These are phyloP conservation scores for Entomyzon cyanotis DNA, from an alignment of 2,113 vertebrate species.

Conservation along the genomic window DNA sequence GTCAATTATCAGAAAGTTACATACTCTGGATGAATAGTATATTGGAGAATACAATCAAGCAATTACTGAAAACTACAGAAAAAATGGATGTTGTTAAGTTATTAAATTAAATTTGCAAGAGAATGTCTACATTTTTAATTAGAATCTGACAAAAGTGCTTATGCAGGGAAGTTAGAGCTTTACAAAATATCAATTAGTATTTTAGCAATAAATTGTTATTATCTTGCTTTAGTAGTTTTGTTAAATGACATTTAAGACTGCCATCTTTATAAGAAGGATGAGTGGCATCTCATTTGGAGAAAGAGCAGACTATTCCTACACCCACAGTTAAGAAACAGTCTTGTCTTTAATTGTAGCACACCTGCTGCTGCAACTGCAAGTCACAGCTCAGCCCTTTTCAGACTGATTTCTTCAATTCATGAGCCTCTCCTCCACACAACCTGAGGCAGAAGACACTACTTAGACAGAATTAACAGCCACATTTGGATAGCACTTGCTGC, in stretches of 20 bases:
- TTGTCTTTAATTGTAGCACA: not conserved
- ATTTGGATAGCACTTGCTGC: not conserved
- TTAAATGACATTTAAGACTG: not conserved
- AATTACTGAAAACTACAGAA: not conserved
- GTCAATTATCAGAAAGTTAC: not conserved
- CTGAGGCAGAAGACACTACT: not conserved
- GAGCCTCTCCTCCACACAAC: not conserved
- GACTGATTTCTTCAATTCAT: not conserved
- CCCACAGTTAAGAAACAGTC: not conserved
- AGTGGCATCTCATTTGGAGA: not conserved
- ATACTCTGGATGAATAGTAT: not conserved
- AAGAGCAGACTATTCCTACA: not conserved
- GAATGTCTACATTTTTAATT: slow-evolving; percentile 5
- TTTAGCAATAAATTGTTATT: slow-evolving; percentile 11
- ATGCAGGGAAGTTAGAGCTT: slow-evolving; percentile 35
- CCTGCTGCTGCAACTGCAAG: not conserved
- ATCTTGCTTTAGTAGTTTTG: not conserved
- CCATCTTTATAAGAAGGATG: not conserved
- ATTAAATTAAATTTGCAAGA: slow-evolving; percentile 21
- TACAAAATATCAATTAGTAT: slow-evolving; percentile 28
- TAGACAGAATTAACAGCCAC: not conserved
- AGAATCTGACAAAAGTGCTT: slow-evolving; percentile 18
- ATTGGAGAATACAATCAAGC: not conserved
- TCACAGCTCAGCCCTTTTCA: not conserved
- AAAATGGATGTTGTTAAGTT: not conserved